Evolutionary conservation across 2,797 vertebrate genomes (phyloP), one percentile per base, ranked within the genome.

Genomic region (Eospalax fontanierii): DNA sequence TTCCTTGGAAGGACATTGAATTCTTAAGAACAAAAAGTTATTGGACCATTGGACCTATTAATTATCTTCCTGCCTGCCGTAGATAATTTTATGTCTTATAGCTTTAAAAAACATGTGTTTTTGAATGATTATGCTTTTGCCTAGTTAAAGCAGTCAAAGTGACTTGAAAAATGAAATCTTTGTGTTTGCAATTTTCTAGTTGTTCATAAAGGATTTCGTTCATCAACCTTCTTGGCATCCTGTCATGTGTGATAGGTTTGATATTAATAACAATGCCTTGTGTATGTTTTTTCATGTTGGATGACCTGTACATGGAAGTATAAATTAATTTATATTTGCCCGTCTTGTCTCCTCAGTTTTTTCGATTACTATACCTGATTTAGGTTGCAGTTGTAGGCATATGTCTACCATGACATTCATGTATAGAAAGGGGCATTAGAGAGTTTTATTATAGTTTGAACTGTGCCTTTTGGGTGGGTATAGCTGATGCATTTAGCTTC

Each of bases 31-130:
- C 97, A 98, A 99, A 46, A 99, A 99, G 99, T 99, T 99, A 98
- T 99, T 99, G 99, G 99, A 99, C 99, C 99, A 99, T 94, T 99
- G 99, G 98, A 99, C 99, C 99, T 99, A 98, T 99, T 99, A 99
- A 99, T 99, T 99, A 99, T 99, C 98, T 98, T 96, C 87, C 98
- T 99, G 8, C 87, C 98, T 99, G 98, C 98, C 99, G 98, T 99
- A 99, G 99, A 99, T 99, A 98, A 98, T 98, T n/a, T n/a, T n/a
- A n/a, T n/a, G 98, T 99, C 99, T 70, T 98, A 97, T 93, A 96
- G 95, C 92, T 93, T 50, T n/a, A 84, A 80, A 90, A 91, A 91
- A 35, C 30, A 90, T 92, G 65, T 97, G 95, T 54, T 93, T 97
- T 98, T 96, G 95, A 97, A 95, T 98, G 96, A 97, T 96, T 94